Base-by-base conservation (phyloP, 2,888 invertebrate genomes). In the Lypha dubia region DNA sequence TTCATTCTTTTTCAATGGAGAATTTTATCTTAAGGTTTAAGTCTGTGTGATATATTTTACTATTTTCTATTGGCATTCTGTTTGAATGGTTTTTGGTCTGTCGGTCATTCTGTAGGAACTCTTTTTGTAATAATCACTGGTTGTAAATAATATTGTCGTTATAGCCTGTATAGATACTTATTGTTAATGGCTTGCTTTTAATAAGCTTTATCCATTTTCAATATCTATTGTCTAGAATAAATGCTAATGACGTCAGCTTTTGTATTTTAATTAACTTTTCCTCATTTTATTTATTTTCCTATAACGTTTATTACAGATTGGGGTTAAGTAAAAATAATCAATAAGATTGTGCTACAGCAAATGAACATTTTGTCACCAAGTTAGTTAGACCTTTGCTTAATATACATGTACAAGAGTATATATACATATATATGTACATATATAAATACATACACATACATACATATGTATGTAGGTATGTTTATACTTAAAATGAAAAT, bases 241-340 rank as follows among this genome's bases (percentile, higher is more conserved):
- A 56, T 44, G 53, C 8, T 17, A 51, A 44, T 74, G 67, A 74
- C 68, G 80, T 74, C 60, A 68, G 67, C 62, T 62, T 49, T 73
- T 51, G 44, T 49, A n/a, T 58, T 75, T 81, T 67, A 74, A 74
- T 68, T 80, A 80, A 60, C 51, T 65, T 73, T 73, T 17, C 9
- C n/a, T 7, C 17, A 20, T 51, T 20, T 32, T 62, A 3, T 58
- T 38, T 7, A 8, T 41, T 15, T 38, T 7, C 8, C 20, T 15
- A 11, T 49, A 41, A 9, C 7, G 6, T 35, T 35, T 20, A 22
- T 22, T 35, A n/a, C 22, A 38, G 46, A 60, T 32, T 44, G 58
- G 3, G 44, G 58, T 71, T 58, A 56, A 70, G 24, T 56, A 28
- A 28, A 62, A 46, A n/a, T 28, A 65, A 65, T 46, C 41, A 77